A percentile compares a stretch with the other conserved stretches of the same genome.
phyloP scores from a whole-genome alignment of 2,113 vertebrate genomes.

The Glaucomys volans region DNA sequence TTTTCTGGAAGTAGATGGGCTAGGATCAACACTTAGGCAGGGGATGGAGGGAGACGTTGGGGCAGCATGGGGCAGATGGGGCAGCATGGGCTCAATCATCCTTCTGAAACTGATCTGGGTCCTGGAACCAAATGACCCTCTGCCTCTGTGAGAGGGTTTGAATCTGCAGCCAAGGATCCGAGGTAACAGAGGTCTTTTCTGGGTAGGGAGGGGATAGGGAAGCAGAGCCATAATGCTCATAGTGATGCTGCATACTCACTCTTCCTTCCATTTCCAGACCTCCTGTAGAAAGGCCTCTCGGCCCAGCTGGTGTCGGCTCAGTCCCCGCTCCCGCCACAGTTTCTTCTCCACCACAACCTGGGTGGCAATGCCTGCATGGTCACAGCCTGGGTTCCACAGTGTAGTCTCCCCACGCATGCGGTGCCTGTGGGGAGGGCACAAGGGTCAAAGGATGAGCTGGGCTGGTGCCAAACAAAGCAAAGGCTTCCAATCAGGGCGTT shows the following conservation, averaged over 20 bases:
- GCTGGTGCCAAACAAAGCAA: not conserved
- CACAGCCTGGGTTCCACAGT: conserved; percentile 96
- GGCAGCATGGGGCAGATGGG: not conserved
- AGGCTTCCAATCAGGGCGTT: not conserved
- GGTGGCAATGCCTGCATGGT: conserved; percentile 96
- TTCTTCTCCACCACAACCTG: conserved; percentile 97
- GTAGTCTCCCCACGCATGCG: conserved; percentile 94
- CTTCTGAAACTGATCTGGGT: not conserved
- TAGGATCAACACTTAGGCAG: not conserved
- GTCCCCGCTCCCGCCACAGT: conserved; percentile 90
- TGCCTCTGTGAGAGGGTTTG: not conserved
- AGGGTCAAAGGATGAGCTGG: not conserved
- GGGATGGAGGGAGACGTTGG: not conserved
- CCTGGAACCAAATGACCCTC: not conserved
- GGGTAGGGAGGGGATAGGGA: not conserved
- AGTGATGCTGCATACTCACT: conserved; percentile 87
- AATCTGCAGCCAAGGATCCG: not conserved
- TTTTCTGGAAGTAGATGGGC: conserved; percentile 85
- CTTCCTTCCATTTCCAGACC: conserved; percentile 96
- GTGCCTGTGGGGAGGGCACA: conserved; percentile 87
- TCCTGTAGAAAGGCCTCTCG: conserved; percentile 92
- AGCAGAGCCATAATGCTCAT: fast-evolving
- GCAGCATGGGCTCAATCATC: not conserved
- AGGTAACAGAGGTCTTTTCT: not conserved
- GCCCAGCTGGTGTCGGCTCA: conserved; percentile 93